A percentile compares a stretch with the other conserved stretches of the same genome.
These are phyloP conservation scores for Xenus cinereus DNA, from an alignment of 2,113 vertebrate species.

Conservation along the genomic window DNA sequence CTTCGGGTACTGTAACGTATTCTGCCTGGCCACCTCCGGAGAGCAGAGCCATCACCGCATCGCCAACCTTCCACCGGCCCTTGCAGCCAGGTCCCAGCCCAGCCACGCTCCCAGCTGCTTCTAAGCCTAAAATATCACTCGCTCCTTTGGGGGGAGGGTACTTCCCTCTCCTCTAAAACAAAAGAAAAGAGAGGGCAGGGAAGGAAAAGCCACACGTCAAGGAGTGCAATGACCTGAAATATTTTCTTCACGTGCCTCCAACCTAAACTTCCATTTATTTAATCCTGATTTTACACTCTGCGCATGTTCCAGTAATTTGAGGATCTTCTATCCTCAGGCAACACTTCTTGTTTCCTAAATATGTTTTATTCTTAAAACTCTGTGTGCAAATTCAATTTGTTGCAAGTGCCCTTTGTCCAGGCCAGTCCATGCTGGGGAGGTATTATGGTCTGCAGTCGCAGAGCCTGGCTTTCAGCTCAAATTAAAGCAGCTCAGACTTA, in stretches of 20 bases:
- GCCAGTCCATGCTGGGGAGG: not conserved
- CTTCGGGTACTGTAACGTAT: slow-evolving; percentile 79
- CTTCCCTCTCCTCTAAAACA: slow-evolving; percentile 78
- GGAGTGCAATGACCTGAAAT: not conserved
- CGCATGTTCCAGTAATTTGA: not conserved
- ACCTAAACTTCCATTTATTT: not conserved
- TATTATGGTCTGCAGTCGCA: not conserved
- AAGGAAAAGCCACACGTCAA: not conserved
- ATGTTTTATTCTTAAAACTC: not conserved
- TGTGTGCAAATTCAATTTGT: not conserved
- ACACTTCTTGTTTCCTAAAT: not conserved
- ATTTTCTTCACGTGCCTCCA: not conserved
- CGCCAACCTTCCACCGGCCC: slow-evolving; percentile 67
- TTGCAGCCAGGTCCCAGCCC: slow-evolving; percentile 71
- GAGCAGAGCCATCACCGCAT: slow-evolving; percentile 84
- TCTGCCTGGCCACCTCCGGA: slow-evolving; percentile 85
- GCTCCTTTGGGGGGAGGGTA: slow-evolving; percentile 82
- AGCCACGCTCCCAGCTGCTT: slow-evolving; percentile 78
- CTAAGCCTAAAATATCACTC: slow-evolving; percentile 84
- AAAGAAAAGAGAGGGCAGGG: not conserved
- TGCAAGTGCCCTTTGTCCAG: not conserved
- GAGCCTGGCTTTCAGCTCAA: not conserved
- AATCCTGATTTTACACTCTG: not conserved
- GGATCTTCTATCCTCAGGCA: not conserved
- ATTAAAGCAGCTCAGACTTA: not conserved